These are phyloP conservation scores for Operophtera brumata DNA, from an alignment of 2,888 invertebrate species.

Conservation along the genomic window DNA sequence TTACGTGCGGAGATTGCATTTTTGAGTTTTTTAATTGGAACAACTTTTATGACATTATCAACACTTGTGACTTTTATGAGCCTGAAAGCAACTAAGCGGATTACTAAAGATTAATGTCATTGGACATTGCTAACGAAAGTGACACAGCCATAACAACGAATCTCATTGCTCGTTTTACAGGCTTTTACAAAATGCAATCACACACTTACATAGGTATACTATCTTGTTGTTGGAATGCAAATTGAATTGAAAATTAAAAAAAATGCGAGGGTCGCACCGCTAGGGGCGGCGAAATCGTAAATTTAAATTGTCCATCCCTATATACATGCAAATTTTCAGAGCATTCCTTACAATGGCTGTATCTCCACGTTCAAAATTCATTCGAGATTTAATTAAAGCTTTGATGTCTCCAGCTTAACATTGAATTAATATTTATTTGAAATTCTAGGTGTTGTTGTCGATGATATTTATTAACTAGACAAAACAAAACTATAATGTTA, in stretches of 20 bases:
- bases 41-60: conserved; percentile 24
- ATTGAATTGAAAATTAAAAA: conserved; percentile 80
- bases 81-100: too few relatives aligned
- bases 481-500: neutral
- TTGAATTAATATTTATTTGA: conserved; percentile 13
- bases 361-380: conserved; percentile 43
- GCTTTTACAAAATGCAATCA: neutral
- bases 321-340: conserved; percentile 75
- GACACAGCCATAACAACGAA: too few relatives aligned
- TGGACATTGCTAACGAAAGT: too few relatives aligned
- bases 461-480: neutral
- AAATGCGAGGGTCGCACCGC: conserved; percentile 72
- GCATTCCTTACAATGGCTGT: conserved; percentile 65
- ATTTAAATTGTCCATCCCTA: conserved; percentile 79
- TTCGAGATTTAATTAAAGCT: conserved; percentile 33
- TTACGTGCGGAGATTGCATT: conserved; percentile 50
- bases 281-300: conserved; percentile 73
- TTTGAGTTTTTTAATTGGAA: conserved; percentile 36
- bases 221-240: conserved; percentile 71
- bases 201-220: conserved; percentile 29
- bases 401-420: conserved; percentile 25
- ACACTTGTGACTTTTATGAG: conserved; percentile 2
- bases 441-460: neutral
- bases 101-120: too few relatives aligned
- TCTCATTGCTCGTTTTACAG: neutral